Evolutionary conservation across 1,140 invertebrate species (phyloP).

Genomic region (Epicauta chinensis): DNA sequence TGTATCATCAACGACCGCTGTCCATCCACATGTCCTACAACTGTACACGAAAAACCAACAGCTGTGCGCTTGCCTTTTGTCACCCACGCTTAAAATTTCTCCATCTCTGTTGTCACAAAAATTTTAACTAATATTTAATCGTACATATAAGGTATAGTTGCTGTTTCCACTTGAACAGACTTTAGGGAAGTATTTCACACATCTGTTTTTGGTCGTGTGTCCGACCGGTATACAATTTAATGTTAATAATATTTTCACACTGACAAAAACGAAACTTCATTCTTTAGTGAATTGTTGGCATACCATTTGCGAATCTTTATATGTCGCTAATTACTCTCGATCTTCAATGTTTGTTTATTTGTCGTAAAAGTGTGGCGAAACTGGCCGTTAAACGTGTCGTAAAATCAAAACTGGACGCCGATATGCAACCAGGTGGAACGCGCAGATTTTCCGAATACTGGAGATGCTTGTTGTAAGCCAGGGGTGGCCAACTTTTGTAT

Average conservation of each 20-base stretch:
- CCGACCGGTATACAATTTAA: too few species aligned
- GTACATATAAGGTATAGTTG: too few species aligned
- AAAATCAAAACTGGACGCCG: neutral
- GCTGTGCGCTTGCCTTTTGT: constrained; percentile 3
- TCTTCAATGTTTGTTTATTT: constrained; percentile 12
- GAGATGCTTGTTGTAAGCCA: too few species aligned
- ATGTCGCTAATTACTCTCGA: constrained; percentile 20
- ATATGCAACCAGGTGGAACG: neutral
- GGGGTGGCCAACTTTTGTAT: too few species aligned
- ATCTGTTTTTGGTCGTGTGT: neutral
- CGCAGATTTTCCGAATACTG: too few species aligned
- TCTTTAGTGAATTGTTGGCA: constrained; percentile 6
- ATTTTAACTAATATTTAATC: too few species aligned
- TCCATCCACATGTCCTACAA: too few species aligned
- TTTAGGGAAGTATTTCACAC: constrained; percentile 2
- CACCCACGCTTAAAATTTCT: neutral
- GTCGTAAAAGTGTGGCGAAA: constrained; percentile 12
- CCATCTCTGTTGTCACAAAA: too few species aligned
- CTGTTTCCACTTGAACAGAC: neutral
- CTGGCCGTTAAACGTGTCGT: constrained; percentile 11
- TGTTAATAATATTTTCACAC: too few species aligned
- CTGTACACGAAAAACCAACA: too few species aligned
- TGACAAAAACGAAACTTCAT: constrained; percentile 7
- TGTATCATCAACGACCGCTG: neutral
- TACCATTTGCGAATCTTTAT: constrained; percentile 3